Evolutionary conservation across 2,113 vertebrate species (phyloP).

Genomic region (Daboia siamensis): DNA sequence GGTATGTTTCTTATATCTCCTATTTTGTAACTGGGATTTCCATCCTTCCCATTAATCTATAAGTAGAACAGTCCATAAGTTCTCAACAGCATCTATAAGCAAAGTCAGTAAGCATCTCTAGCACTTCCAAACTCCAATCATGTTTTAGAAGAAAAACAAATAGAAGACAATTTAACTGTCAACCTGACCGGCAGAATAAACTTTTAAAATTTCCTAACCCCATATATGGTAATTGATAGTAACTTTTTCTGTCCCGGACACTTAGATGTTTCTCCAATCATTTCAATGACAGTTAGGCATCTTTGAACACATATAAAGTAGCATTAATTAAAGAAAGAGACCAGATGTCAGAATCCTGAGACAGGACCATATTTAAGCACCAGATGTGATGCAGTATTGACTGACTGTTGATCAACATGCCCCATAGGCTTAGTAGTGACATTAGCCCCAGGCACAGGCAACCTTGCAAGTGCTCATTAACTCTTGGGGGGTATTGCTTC

Average conservation of each 20-base stretch:
- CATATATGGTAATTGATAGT: not conserved
- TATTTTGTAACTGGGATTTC: not conserved
- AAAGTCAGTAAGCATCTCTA: not conserved
- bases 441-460: constrained; percentile 16
- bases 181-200: not conserved
- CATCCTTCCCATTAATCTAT: not conserved
- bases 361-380: constrained; percentile 29
- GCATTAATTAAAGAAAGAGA: constrained; percentile 17
- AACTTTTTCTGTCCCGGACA: not conserved
- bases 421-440: constrained; percentile 33
- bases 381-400: constrained; percentile 31
- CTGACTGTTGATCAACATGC: constrained; percentile 8
- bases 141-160: not conserved
- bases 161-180: not conserved
- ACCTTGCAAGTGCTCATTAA: constrained; percentile 36
- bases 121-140: not conserved
- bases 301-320: constrained; percentile 13
- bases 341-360: constrained; percentile 26
- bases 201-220: not conserved
- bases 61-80: not conserved
- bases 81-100: not conserved
- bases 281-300: not conserved
- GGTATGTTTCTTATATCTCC: not conserved
- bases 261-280: not conserved
- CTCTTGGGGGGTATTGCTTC: constrained; percentile 5